These are phyloP conservation scores for Brachionus sp. DNA, from an alignment of 1,140 invertebrate genomes.

Conservation along the genomic window DNA sequence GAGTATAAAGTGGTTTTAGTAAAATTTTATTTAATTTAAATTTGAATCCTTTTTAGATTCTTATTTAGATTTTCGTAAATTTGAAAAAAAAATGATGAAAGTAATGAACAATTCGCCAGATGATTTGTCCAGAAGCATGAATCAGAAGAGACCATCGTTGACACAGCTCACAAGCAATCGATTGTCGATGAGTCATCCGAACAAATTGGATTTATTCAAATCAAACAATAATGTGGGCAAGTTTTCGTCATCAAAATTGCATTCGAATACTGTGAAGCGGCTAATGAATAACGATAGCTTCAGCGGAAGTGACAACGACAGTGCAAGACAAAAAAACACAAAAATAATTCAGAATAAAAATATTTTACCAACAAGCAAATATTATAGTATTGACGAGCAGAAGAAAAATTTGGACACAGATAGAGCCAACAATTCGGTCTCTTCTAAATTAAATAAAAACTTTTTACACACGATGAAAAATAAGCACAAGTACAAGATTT, in stretches of 20 bases:
- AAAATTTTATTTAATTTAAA: not conserved
- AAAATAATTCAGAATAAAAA: not conserved
- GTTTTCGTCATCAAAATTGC: not conserved
- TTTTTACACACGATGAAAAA: slow-evolving; percentile 51
- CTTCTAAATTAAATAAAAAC: slow-evolving; percentile 35
- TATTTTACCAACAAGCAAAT: not conserved
- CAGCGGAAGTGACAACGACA: slow-evolving; percentile 12
- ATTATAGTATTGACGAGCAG: not conserved
- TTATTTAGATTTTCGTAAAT: not conserved
- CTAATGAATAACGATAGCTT: not conserved
- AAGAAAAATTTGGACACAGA: not conserved
- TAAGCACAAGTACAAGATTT: slow-evolving; percentile 48
- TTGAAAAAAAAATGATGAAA: slow-evolving; percentile 14
- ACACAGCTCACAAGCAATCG: not conserved
- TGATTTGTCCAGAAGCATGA: not conserved
- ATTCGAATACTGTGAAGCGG: not conserved
- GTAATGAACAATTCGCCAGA: slow-evolving; percentile 13
- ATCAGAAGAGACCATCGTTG: not conserved
- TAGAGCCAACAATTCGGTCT: not conserved
- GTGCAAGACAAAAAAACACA: not conserved
- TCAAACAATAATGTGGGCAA: not conserved
- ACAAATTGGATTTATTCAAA: not conserved
- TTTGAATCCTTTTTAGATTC: slow-evolving; percentile 3
- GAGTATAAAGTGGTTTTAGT: not conserved
- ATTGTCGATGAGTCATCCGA: not conserved